These are phyloP conservation scores for Chaetura pelagica DNA, from an alignment of 2,113 vertebrate species.

Conservation along the genomic window DNA sequence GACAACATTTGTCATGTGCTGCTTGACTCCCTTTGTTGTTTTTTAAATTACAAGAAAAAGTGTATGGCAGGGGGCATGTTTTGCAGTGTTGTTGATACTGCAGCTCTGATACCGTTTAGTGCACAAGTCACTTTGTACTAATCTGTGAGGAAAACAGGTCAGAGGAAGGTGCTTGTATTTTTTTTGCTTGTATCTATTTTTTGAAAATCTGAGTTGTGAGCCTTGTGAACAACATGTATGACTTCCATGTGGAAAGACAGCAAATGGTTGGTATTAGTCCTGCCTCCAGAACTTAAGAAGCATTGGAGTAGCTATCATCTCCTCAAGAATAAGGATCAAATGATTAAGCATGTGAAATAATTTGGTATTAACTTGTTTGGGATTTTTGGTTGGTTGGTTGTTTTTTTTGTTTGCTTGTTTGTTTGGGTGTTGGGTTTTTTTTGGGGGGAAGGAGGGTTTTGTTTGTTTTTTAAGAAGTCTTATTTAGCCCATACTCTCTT, in stretches of 20 bases:
- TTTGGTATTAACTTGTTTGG: neutral
- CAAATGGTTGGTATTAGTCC: neutral
- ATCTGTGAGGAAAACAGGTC: neutral
- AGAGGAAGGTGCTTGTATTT: neutral
- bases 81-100: neutral
- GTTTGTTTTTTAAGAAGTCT: neutral
- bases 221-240: neutral
- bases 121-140: neutral
- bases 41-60: neutral
- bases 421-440: neutral
- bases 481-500: neutral
- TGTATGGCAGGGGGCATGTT: neutral
- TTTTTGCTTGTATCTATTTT: neutral
- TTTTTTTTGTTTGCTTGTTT: neutral
- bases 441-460: neutral
- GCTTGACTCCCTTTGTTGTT: neutral
- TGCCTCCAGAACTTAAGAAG: neutral
- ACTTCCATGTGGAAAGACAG: neutral
- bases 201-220: neutral
- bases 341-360: neutral
- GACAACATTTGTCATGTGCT: neutral
- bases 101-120: neutral
- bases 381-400: neutral
- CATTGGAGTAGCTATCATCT: neutral
- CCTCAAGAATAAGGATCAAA: neutral